Evolutionary conservation across 2,113 vertebrate species (phyloP).

Genomic region (Sander lucioperca): DNA sequence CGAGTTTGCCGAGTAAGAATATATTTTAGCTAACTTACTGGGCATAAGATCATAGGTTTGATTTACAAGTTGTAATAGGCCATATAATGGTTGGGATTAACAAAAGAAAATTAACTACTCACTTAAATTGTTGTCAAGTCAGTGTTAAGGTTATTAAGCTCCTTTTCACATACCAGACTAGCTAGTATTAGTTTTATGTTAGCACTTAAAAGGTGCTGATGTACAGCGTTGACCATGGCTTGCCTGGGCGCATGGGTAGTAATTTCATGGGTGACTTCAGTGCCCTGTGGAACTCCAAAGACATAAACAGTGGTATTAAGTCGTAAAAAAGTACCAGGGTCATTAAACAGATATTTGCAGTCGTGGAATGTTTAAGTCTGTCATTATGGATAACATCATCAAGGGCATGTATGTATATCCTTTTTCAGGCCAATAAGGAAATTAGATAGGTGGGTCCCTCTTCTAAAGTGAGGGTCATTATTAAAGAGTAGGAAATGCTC

Average conservation of each 20-base stretch:
- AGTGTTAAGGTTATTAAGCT: not conserved
- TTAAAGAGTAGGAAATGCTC: not conserved
- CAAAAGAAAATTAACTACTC: not conserved
- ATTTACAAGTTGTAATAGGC: constrained; percentile 1
- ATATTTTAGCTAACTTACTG: not conserved
- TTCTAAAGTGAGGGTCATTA: not conserved
- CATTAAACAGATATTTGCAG: constrained; percentile 38
- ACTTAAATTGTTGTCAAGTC: constrained; percentile 28
- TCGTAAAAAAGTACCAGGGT: constrained; percentile 22
- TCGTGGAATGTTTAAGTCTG: constrained; percentile 8
- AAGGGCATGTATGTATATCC: not conserved
- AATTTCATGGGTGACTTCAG: constrained; percentile 47
- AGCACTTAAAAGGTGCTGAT: constrained; percentile 37
- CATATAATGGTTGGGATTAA: constrained; percentile 21
- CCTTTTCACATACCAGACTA: not conserved
- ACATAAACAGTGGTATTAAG: constrained; percentile 29
- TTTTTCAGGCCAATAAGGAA: not conserved
- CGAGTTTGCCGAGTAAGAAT: not conserved
- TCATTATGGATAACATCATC: constrained; percentile 34
- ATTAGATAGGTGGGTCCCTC: not conserved
- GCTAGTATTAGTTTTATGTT: constrained; percentile 36
- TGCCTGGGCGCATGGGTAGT: not conserved
- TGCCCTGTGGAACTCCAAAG: constrained; percentile 46
- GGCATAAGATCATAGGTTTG: not conserved
- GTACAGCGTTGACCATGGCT: constrained; percentile 3